Percentiles rank a stretch among this genome's conserved stretches.
These are phyloP conservation scores for Drosophila guanche DNA, from an alignment of 1,140 invertebrate genomes.

Conservation along the genomic window DNA sequence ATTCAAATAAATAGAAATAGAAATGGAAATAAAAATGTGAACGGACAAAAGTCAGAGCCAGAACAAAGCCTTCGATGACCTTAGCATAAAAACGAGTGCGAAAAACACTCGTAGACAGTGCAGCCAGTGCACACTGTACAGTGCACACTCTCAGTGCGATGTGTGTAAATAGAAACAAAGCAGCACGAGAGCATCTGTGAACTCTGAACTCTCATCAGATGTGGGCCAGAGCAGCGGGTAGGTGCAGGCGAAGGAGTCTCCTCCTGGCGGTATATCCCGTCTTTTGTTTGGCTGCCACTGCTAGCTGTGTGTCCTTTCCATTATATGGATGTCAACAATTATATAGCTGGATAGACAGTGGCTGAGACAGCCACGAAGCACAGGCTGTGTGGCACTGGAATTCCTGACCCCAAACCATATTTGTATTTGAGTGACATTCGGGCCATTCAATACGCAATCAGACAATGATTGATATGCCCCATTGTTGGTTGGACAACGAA, in stretches of 20 bases:
- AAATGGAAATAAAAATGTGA: constrained; percentile 73
- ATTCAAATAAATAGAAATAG: constrained; percentile 75
- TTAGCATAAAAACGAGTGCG: constrained; percentile 1
- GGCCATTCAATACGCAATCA: no score
- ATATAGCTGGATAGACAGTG: constrained; percentile 47
- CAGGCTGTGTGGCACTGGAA: neutral
- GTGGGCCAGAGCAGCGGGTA: constrained; percentile 15
- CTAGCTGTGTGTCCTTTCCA: constrained; percentile 25
- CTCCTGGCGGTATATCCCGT: constrained; percentile 23
- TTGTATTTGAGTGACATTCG: no score
- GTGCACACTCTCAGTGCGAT: no score
- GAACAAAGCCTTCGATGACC: constrained; percentile 26
- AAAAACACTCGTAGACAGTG: no score
- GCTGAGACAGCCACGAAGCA: neutral
- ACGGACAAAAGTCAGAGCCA: constrained; percentile 72
- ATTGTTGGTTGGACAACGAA: neutral
- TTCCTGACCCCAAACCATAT: no score
- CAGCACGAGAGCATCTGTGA: no score
- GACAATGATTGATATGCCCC: no score
- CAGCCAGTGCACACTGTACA: no score
- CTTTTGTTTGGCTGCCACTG: constrained; percentile 41
- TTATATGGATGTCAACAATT: constrained; percentile 52
- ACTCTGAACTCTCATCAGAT: no score
- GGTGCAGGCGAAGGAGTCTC: neutral
- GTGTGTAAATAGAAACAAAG: no score